Base-by-base conservation (phyloP, 2,113 vertebrate species). In the Scomber colias region DNA sequence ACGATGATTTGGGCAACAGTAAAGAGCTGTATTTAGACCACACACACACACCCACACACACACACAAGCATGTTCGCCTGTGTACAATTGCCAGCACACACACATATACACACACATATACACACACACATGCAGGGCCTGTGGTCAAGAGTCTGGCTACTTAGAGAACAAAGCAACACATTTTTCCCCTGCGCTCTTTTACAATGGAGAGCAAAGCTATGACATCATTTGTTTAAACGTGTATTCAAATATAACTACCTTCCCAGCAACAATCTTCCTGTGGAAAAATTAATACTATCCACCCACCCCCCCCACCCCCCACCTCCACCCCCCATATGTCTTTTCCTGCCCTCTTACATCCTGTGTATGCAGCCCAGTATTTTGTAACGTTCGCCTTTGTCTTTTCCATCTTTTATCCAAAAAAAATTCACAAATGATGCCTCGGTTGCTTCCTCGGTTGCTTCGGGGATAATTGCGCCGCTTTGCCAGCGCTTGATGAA, bases 1-100 rank as follows among this genome's bases (percentile, higher is more conserved):
- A 78, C 56, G 2, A 81, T 83, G 60, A 86, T 83, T 89, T 82
- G 63, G 69, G 84, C 79, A 84, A 79, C 54, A 80, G 72, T 80
- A 75, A 84, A 82, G 77, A 82, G 78, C 89, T 81, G 65, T 82
- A 89, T 89, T 88, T 89, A 84, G 84, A 87, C 83, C 86, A 86
- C 81, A 40, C 35, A 40, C 35, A 35, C 53, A 54, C n/a, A 55
- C 19, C 21, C 0, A 84, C 75, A 82, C n/a, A 55, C 19, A 84
- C 75, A 82, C 75, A 82, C 72, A 80, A 67, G 57, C 66, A 62
- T 56, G 76, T 68, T 55, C 57, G 63, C 69, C 49, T 59, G 60
- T 24, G 59, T 56, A 63, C 73, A 59, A 53, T 60, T 30, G 19
- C 54, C 54, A 72, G 27, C 12, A 19, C 4, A 21, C 11, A 15